A percentile compares a stretch with the other conserved stretches of the same genome.
phyloP scores from a whole-genome alignment of 2,797 vertebrate species.

The Botia almorhae region DNA sequence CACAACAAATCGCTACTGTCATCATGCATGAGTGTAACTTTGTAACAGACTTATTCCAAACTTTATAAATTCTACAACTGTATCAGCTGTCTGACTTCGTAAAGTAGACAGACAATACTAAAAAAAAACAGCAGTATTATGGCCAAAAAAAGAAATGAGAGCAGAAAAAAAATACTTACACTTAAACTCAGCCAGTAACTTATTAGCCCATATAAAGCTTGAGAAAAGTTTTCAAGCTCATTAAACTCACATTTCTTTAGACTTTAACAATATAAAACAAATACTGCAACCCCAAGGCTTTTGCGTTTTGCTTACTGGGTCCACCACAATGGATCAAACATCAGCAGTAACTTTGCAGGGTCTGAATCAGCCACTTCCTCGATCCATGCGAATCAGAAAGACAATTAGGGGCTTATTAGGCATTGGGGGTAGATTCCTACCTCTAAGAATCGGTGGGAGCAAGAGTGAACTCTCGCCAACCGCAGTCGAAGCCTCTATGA shows the following conservation, averaged over 20 bases:
- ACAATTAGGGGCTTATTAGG: slow-evolving; percentile 94
- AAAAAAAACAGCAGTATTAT: no score
- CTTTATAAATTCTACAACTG: no score
- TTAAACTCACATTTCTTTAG: not conserved
- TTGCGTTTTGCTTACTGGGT: slow-evolving; percentile 32
- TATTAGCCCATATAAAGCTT: no score
- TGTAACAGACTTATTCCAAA: not conserved
- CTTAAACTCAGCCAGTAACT: no score
- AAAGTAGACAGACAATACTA: no score
- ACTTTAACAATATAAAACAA: not conserved
- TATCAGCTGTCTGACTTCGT: no score
- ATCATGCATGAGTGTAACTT: slow-evolving; percentile 40
- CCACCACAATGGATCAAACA: slow-evolving; percentile 33
- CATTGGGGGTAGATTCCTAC: slow-evolving; percentile 82
- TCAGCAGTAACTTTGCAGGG: slow-evolving; percentile 2
- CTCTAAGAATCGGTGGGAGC: slow-evolving; percentile 75
- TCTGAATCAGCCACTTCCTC: slow-evolving; percentile 60
- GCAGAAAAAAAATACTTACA: no score
- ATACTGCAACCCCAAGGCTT: not conserved
- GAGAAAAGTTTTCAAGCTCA: no score
- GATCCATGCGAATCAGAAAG: slow-evolving; percentile 87
- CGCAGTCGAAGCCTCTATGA: slow-evolving; percentile 83
- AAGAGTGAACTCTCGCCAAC: slow-evolving; percentile 79
- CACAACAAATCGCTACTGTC: slow-evolving; percentile 63
- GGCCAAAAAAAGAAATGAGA: no score